A percentile compares a stretch with the other conserved stretches of the same genome.
phyloP scores from a whole-genome alignment of 2,113 vertebrate species.

The Chloroceryle aenea region DNA sequence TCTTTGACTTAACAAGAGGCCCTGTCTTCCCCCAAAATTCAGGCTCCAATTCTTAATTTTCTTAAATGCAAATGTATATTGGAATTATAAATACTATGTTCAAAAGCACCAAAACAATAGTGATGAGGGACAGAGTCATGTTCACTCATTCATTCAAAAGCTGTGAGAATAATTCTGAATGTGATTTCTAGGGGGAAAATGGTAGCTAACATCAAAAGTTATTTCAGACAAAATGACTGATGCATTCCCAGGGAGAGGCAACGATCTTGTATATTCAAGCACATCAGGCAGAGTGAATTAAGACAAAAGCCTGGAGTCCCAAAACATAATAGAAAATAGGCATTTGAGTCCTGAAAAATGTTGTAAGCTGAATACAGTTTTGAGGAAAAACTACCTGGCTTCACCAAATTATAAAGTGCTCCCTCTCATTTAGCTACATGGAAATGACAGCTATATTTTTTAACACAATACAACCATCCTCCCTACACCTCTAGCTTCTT shows the following conservation, averaged over 20 bases:
- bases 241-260: conserved; percentile 40
- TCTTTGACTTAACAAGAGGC: background rate
- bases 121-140: background rate
- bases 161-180: background rate
- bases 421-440: conserved; percentile 21
- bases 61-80: conserved; percentile 8
- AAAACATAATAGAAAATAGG: conserved; percentile 41
- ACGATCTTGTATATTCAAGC: background rate
- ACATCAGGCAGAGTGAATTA: conserved; percentile 30
- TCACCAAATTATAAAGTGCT: conserved; percentile 67
- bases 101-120: background rate
- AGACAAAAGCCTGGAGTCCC: conserved; percentile 21
- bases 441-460: conserved; percentile 37
- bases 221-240: conserved; percentile 49
- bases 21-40: background rate
- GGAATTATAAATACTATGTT: background rate
- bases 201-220: conserved; percentile 10
- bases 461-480: background rate
- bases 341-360: background rate
- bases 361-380: conserved; percentile 51
- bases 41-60: background rate
- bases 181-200: background rate
- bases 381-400: conserved; percentile 26
- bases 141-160: background rate
- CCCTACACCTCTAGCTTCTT: background rate